phyloP scores from a whole-genome alignment of 1,140 invertebrate species.

The Plectrocnemia conspersa region DNA sequence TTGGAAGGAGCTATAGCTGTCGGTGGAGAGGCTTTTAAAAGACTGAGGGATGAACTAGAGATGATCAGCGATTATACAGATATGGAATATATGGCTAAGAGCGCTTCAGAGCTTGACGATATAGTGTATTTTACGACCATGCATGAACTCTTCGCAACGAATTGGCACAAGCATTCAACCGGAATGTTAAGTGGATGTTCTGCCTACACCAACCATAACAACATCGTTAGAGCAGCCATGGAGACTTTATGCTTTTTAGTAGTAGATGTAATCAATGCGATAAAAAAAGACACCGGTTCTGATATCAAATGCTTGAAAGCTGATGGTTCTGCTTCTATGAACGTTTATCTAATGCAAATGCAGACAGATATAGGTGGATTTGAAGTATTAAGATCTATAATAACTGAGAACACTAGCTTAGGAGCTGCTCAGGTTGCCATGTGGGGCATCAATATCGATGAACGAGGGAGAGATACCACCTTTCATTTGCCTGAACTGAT shows the following conservation, averaged over 20 bases:
- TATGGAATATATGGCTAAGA: constrained; percentile 69
- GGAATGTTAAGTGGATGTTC: constrained; percentile 73
- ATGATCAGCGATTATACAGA: constrained; percentile 69
- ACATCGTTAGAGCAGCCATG: constrained; percentile 82
- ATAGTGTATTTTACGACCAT: constrained; percentile 96
- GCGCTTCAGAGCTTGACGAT: constrained; percentile 67
- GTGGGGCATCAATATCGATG: constrained; percentile 51
- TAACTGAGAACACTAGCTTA: constrained; percentile 79
- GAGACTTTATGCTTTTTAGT: constrained; percentile 92
- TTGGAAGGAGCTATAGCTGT: constrained; percentile 89
- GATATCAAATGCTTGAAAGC: constrained; percentile 69
- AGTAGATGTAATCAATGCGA: constrained; percentile 77
- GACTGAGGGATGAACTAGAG: constrained; percentile 84
- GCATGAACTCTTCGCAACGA: constrained; percentile 92
- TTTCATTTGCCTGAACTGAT: too few species aligned
- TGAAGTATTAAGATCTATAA: constrained; percentile 65
- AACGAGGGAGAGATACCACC: constrained; percentile 3
- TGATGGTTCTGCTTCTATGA: constrained; percentile 90
- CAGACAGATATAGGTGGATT: constrained; percentile 55
- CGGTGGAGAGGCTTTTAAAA: constrained; percentile 78
- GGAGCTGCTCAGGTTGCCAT: constrained; percentile 77
- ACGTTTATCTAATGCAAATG: constrained; percentile 78
- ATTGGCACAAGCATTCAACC: constrained; percentile 90
- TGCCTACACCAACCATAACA: constrained; percentile 70
- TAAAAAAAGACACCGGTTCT: constrained; percentile 80